Evolutionary conservation across 2,888 invertebrate species (phyloP).

Genomic region (Phrixothrix hirtus): DNA sequence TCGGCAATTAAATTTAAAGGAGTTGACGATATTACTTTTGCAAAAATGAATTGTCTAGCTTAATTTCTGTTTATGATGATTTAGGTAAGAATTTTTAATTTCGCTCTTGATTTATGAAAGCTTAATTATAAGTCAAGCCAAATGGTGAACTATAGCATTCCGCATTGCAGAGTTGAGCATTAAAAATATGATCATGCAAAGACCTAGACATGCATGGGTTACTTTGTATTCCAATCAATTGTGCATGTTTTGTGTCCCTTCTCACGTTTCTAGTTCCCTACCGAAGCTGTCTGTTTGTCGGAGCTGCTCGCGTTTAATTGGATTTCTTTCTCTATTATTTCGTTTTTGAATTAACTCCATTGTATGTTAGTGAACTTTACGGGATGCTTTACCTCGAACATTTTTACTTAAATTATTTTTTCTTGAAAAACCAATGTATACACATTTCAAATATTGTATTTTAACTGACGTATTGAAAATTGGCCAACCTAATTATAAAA

Average conservation of each 20-base stretch:
- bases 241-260: constrained; percentile 16
- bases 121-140: constrained; percentile 37
- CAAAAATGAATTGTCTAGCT: constrained; percentile 6
- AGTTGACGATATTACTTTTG: constrained; percentile 5
- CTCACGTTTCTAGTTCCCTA: constrained; percentile 23
- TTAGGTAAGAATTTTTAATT: constrained; percentile 46
- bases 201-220: constrained; percentile 14
- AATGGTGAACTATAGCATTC: too few relatives aligned
- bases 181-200: constrained; percentile 14
- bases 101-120: constrained; percentile 39
- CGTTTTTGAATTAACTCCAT: constrained; percentile 54
- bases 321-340: constrained; percentile 54
- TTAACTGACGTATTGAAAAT: too few relatives aligned
- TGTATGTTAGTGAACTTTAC: constrained; percentile 40
- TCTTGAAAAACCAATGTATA: too few relatives aligned
- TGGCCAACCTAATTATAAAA: too few relatives aligned
- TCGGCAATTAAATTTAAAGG: constrained; percentile 33
- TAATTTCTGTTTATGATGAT: constrained; percentile 33
- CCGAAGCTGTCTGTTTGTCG: constrained; percentile 37
- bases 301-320: constrained; percentile 52
- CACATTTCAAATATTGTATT: too few relatives aligned
- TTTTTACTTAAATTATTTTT: constrained; percentile 5
- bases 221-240: constrained; percentile 30
- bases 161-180: constrained; percentile 15
- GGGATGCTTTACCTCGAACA: constrained; percentile 6